phyloP scores from a whole-genome alignment of 1,140 invertebrate species.

The Campoletis sonorensis region DNA sequence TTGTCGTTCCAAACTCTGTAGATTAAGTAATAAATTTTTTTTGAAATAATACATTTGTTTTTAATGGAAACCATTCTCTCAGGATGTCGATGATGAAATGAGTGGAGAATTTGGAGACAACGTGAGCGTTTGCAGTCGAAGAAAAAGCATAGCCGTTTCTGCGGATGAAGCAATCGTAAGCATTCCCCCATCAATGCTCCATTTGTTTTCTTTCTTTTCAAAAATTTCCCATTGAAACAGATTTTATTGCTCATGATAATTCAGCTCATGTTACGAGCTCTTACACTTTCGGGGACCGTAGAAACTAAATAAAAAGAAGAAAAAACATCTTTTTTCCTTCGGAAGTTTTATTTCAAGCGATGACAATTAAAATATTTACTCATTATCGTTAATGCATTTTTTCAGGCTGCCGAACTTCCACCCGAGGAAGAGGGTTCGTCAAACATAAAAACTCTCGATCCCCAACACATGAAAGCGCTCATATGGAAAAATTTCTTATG shows the following conservation, averaged over 20 bases:
- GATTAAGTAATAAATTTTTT: too few species aligned
- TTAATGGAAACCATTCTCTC: conserved; percentile 44
- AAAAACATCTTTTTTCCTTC: background rate
- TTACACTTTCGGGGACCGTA: too few species aligned
- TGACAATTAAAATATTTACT: background rate
- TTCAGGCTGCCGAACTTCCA: conserved; percentile 65
- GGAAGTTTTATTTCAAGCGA: background rate
- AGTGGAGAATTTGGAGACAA: conserved; percentile 92
- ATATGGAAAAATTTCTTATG: conserved; percentile 95
- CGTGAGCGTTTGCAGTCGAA: conserved; percentile 84
- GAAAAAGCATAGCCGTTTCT: conserved; percentile 77
- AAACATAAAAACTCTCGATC: conserved; percentile 81
- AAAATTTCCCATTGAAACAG: background rate
- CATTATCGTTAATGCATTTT: background rate
- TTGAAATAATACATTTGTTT: background rate
- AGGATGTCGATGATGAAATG: conserved; percentile 86
- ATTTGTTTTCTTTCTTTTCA: conserved; percentile 10
- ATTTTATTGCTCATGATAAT: too few species aligned
- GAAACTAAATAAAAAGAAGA: background rate
- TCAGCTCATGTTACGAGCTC: too few species aligned
- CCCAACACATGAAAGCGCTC: conserved; percentile 87
- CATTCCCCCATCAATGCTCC: conserved; percentile 23
- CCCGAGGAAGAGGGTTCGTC: conserved; percentile 67
- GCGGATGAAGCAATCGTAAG: conserved; percentile 68
- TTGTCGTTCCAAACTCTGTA: too few species aligned